A percentile compares a stretch with the other conserved stretches of the same genome.
These are phyloP conservation scores for Tetranychus piercei DNA, from an alignment of 2,888 invertebrate genomes.

Conservation along the genomic window DNA sequence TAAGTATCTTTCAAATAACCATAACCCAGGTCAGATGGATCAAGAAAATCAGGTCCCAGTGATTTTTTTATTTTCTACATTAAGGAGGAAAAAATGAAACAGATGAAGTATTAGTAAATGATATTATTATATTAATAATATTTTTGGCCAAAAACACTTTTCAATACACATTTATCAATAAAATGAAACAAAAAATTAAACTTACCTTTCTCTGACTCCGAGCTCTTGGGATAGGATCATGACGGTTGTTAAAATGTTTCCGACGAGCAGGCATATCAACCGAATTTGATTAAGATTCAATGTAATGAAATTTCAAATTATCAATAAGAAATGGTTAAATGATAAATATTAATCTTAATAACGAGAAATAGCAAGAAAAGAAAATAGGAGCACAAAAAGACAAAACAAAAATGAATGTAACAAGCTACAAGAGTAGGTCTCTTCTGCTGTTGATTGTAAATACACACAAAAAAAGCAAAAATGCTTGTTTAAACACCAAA, in stretches of 20 bases:
- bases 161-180: neutral
- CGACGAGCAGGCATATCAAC: neutral
- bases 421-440: no score
- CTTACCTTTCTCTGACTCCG: neutral
- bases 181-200: neutral
- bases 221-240: neutral
- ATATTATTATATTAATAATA: neutral
- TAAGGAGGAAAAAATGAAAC: neutral
- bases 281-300: neutral
- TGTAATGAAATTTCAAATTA: neutral
- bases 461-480: no score
- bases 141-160: no score
- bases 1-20: slow-evolving; percentile 23
- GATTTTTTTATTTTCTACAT: slow-evolving; percentile 29
- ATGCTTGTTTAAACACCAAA: no score
- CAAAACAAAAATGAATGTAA: no score
- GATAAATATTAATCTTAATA: neutral
- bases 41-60: slow-evolving; percentile 30
- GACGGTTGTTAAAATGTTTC: neutral
- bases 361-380: slow-evolving; percentile 52
- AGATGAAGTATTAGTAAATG: neutral
- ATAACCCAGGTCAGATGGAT: slow-evolving; percentile 23
- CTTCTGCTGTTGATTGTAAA: no score
- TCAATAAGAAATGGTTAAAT: no score
- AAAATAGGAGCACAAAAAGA: slow-evolving; percentile 30